Conservation (phyloP, 1,140 invertebrate species). For the Nasonia longicornis region DNA sequence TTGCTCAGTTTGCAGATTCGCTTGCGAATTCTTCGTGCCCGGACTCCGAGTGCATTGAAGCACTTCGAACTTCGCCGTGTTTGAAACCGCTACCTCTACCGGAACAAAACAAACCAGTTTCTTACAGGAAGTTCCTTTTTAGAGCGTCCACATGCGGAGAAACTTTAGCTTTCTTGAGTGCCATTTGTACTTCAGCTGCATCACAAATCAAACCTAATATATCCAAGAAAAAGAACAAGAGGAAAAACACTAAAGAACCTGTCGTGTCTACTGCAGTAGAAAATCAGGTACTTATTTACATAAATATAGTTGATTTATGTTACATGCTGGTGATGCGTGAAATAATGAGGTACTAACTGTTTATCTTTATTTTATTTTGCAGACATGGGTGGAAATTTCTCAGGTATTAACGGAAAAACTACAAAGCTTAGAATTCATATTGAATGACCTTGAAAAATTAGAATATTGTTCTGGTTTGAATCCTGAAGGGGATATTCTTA, state of each 20-base stretch:
- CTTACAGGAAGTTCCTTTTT: constrained; percentile 62
- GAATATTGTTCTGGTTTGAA: constrained; percentile 56
- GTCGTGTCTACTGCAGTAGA: constrained; percentile 53
- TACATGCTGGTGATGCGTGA: neutral
- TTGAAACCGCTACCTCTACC: constrained; percentile 57
- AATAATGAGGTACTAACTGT: constrained; percentile 33
- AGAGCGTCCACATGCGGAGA: constrained; percentile 66
- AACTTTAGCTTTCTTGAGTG: constrained; percentile 62
- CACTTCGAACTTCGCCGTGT: constrained; percentile 52
- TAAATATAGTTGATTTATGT: neutral
- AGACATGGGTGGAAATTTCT: constrained; percentile 62
- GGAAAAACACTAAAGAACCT: constrained; percentile 61
- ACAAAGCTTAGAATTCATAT: constrained; percentile 56
- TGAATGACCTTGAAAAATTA: constrained; percentile 61
- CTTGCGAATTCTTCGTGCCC: constrained; percentile 56
- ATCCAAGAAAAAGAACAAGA: constrained; percentile 62
- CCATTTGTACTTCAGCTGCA: constrained; percentile 59
- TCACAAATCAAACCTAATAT: constrained; percentile 54
- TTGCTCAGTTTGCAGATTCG: constrained; percentile 60
- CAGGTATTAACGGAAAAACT: constrained; percentile 57
- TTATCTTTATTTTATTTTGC: constrained; percentile 45
- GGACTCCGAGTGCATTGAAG: constrained; percentile 59
- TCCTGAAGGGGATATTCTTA: constrained; percentile 50
- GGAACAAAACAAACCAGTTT: constrained; percentile 55
- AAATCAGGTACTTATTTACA: constrained; percentile 51